These are phyloP conservation scores for Sitta carolinensis DNA, from an alignment of 2,797 vertebrate species.

Conservation along the genomic window DNA sequence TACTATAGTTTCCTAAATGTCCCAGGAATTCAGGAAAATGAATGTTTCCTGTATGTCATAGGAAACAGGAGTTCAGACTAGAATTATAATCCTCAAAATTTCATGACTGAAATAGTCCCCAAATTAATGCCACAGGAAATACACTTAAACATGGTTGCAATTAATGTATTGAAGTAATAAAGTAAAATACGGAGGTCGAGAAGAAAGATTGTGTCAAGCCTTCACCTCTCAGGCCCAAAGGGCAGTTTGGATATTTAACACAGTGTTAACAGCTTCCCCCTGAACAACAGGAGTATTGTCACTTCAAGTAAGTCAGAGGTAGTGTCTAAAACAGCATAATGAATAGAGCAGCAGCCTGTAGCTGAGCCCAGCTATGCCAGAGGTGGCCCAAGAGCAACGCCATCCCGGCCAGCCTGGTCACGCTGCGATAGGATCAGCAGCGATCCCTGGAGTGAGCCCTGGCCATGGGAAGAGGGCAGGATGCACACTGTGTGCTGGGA, in stretches of 20 bases:
- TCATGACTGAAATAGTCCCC: neutral
- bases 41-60: neutral
- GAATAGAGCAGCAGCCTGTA: neutral
- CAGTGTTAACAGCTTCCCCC: neutral
- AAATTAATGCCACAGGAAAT: neutral
- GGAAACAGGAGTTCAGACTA: neutral
- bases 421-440: neutral
- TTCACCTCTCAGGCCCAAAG: neutral
- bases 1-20: neutral
- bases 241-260: neutral
- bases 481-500: neutral
- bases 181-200: neutral
- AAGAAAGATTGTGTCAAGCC: neutral
- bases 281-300: neutral
- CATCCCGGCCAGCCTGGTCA: accelerated
- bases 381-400: neutral
- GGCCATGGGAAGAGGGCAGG: neutral
- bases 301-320: slow-evolving; percentile 23
- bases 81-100: neutral
- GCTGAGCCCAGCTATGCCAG: neutral
- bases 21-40: neutral
- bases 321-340: neutral
- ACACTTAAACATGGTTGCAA: neutral
- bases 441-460: neutral
- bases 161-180: neutral